Conservation (phyloP, 2,113 vertebrate species). For the Clinocottus analis region DNA sequence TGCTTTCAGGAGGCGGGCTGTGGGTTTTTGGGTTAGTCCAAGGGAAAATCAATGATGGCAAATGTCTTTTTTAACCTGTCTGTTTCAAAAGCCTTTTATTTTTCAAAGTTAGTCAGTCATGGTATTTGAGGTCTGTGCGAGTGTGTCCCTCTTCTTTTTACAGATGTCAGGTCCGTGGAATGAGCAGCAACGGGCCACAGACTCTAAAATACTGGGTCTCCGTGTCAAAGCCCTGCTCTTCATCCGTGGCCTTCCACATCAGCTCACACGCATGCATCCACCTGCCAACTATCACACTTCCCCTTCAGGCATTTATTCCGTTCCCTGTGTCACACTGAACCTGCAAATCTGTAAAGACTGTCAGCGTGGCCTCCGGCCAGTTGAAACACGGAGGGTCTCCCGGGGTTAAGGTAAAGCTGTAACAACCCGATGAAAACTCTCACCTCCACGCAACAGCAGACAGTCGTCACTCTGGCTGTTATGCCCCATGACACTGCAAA, state of each 20-base stretch:
- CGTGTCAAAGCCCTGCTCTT: neutral
- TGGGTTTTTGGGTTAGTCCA: neutral
- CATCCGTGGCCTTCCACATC: neutral
- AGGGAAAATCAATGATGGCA: neutral
- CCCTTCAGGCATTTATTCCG: slow-evolving; percentile 6
- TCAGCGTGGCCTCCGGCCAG: neutral
- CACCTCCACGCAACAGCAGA: neutral
- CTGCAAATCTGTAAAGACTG: neutral
- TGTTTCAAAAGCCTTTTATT: neutral
- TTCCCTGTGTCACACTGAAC: neutral
- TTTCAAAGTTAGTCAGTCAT: neutral
- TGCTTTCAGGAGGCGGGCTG: neutral
- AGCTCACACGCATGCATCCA: neutral
- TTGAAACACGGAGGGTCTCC: neutral
- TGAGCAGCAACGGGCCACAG: neutral
- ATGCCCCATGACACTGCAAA: neutral
- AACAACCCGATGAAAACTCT: slow-evolving; percentile 8
- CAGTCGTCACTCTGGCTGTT: neutral
- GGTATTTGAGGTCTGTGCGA: neutral
- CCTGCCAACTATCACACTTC: slow-evolving; percentile 29
- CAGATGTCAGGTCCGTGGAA: neutral
- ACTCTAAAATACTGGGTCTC: neutral
- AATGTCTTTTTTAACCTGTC: neutral
- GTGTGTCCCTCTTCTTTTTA: neutral
- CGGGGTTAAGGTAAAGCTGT: neutral